Conservation (phyloP, 2,797 vertebrate species). For the Menidia menidia region DNA sequence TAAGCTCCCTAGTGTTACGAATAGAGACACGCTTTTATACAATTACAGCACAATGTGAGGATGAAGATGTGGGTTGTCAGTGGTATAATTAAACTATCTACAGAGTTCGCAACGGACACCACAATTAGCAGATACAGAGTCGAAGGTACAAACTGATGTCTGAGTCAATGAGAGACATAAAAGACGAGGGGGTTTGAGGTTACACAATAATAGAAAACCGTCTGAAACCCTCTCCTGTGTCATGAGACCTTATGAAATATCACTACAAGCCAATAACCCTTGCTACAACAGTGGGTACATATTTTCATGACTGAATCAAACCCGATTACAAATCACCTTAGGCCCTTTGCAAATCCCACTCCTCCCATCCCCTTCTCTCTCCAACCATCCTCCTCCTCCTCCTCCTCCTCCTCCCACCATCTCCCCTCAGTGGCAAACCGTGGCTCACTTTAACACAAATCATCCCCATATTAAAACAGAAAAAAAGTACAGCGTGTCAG, state of each 20-base stretch:
- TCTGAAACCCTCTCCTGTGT: constrained; percentile 24
- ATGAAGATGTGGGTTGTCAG: not conserved
- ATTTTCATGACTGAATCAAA: constrained; percentile 73
- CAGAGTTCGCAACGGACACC: constrained; percentile 26
- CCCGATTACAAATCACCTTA: constrained; percentile 73
- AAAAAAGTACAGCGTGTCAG: constrained; percentile 58
- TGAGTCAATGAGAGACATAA: constrained; percentile 41
- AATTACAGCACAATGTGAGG: not conserved
- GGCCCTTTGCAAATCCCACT: constrained; percentile 61
- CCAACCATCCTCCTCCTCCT: constrained; percentile 4
- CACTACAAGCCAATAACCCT: constrained; percentile 66
- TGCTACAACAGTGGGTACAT: constrained; percentile 54
- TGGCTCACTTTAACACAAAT: constrained; percentile 66
- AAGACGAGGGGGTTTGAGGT: constrained; percentile 35
- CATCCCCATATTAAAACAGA: constrained; percentile 73
- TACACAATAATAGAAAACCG: constrained; percentile 36
- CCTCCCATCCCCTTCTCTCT: constrained; percentile 36
- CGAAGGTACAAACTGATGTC: constrained; percentile 26
- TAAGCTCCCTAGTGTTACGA: too few relatives aligned
- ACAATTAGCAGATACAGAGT: constrained; percentile 28
- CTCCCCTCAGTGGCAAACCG: constrained; percentile 46
- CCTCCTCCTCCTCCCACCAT: not conserved
- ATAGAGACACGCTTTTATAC: not conserved
- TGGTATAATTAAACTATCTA: not conserved
- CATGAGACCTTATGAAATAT: constrained; percentile 55